Base-by-base conservation (phyloP, 2,888 invertebrate species). In the Amiota mariae region DNA sequence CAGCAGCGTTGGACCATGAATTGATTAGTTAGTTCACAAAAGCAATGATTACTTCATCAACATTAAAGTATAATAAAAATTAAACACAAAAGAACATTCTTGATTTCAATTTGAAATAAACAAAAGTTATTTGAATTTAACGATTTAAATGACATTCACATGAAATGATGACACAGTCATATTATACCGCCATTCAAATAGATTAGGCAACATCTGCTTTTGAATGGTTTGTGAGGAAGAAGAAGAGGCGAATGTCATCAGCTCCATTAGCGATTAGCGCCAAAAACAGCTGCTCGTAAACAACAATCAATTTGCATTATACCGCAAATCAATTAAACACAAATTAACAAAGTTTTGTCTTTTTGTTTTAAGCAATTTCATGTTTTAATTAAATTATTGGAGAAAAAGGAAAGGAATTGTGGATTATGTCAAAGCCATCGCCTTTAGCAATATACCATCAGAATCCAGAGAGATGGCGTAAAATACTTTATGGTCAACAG, bases 401-500 rank as follows among this genome's bases (percentile, higher is more conserved):
- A 10, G 8, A 46, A 63, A 46, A 63, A 63, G 6, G n/a, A 9
- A 8, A 13, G 36, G n/a, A n/a, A n/a, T 6, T 6, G 56, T 56
- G 24, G 24, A 24, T 24, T 24, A 24, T 24, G 24, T 24, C 24
- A 24, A 24, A 2, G 24, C 24, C 8, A 8, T 56, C 13, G 12
- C 9, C 54, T 12, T 15, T 15, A 10, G 18, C 18, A 18, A 59
- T 59, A 20, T 18, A 18, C 18, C 18, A 18, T 13, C 56, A n/a
- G 8, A 56, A 1, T 9, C 24, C 63, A 47, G 82, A 81, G 57
- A 82, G 85, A 15, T 98, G 98, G 98, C 93, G 93, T 80, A 98
- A 98, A 90, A 95, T 97, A 85, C 90, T 98, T 18, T 98, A 98
- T 86, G 95, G 96, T 88, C 95, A 96, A 85, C 93, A 95, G 74